Evolutionary conservation across 2,113 vertebrate species (phyloP).

Genomic region (Lepisosteus oculatus): DNA sequence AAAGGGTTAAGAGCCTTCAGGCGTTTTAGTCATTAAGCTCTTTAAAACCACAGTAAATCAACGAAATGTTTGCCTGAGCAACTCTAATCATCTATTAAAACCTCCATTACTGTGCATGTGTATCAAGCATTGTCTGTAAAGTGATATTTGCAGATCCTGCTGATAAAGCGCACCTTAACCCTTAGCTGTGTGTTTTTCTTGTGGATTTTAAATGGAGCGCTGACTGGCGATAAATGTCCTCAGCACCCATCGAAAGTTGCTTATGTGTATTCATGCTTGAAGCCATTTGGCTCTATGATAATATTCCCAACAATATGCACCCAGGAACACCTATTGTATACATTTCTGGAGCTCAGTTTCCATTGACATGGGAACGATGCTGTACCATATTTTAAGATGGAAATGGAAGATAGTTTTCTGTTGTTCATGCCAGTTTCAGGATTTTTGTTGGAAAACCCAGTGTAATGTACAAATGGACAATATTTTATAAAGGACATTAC

Average conservation of each 20-base stretch:
- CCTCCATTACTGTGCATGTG: constrained; percentile 48
- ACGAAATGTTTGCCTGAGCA: constrained; percentile 54
- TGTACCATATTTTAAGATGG: too few species aligned
- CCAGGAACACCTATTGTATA: too few species aligned
- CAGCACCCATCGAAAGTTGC: constrained; percentile 16
- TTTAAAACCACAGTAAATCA: constrained; percentile 62
- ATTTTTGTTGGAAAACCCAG: too few species aligned
- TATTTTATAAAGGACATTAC: too few species aligned
- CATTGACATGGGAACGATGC: too few species aligned
- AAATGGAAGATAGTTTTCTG: too few species aligned
- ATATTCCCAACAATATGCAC: not conserved
- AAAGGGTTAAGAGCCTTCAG: constrained; percentile 65
- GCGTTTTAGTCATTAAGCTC: constrained; percentile 61
- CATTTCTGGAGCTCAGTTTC: too few species aligned
- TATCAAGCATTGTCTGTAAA: constrained; percentile 18
- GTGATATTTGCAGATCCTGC: constrained; percentile 19
- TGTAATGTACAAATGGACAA: too few species aligned
- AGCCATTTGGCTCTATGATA: constrained; percentile 31
- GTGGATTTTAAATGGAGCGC: constrained; percentile 27
- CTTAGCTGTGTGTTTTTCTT: constrained; percentile 42
- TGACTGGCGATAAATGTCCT: constrained; percentile 32
- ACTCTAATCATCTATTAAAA: constrained; percentile 63
- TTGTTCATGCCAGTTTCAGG: too few species aligned
- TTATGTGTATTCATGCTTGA: constrained; percentile 32
- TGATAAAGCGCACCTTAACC: constrained; percentile 42